These are phyloP conservation scores for Pocillopora grandis DNA, from an alignment of 92 coral and sea anemone genomes.

Conservation along the genomic window DNA sequence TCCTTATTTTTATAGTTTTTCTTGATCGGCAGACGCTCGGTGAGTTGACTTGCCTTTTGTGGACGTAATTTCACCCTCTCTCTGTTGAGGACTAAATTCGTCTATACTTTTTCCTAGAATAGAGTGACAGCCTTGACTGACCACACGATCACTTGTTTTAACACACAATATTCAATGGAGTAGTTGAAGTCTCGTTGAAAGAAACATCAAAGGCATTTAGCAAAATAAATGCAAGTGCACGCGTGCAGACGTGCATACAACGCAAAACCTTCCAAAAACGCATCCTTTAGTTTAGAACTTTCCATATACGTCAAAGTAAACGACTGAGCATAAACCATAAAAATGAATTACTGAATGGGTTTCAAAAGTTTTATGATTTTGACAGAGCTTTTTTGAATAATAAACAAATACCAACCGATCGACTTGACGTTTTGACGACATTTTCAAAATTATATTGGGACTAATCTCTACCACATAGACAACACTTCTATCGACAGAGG, in stretches of 20 bases:
- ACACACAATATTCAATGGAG: background rate
- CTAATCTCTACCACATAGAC: conserved; percentile 79
- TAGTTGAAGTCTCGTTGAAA: background rate
- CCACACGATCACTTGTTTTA: background rate
- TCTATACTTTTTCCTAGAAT: background rate
- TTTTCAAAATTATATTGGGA: conserved; percentile 88
- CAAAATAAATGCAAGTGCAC: too few relatives aligned
- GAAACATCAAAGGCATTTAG: too few relatives aligned
- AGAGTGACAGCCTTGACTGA: background rate
- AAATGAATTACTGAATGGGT: too few relatives aligned
- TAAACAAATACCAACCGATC: background rate
- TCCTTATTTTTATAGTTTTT: background rate
- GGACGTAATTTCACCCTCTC: background rate
- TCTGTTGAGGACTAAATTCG: background rate
- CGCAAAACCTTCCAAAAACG: too few relatives aligned
- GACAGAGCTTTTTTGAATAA: too few relatives aligned
- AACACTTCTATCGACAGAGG: conserved; percentile 68
- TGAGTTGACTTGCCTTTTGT: background rate
- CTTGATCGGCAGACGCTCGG: background rate
- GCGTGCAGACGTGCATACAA: too few relatives aligned
- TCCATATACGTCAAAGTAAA: too few relatives aligned
- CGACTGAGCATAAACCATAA: too few relatives aligned
- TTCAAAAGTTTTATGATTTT: too few relatives aligned
- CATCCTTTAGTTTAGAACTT: too few relatives aligned
- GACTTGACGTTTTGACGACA: conserved; percentile 31